These are phyloP conservation scores for Garra rufa DNA, from an alignment of 2,113 vertebrate genomes.

Conservation along the genomic window DNA sequence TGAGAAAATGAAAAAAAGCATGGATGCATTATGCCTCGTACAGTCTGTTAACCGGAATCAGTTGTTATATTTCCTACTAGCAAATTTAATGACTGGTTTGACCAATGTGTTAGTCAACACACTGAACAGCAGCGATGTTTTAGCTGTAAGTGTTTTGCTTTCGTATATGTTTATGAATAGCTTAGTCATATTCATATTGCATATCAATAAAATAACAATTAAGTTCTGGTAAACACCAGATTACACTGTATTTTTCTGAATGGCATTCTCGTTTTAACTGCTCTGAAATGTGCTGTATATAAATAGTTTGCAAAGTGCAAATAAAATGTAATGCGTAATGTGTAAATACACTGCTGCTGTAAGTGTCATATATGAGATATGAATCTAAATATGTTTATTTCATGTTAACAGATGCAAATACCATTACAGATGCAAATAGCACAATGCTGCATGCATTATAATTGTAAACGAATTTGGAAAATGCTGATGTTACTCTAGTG, in stretches of 20 bases:
- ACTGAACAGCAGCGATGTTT: slow-evolving; percentile 71
- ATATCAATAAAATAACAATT: slow-evolving; percentile 80
- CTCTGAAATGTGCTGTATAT: background rate
- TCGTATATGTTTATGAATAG: slow-evolving; percentile 90
- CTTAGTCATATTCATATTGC: slow-evolving; percentile 78
- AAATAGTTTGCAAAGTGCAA: background rate
- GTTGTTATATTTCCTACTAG: slow-evolving; percentile 88
- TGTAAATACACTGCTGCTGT: background rate
- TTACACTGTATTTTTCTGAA: background rate
- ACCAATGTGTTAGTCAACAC: slow-evolving; percentile 88
- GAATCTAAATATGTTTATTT: background rate
- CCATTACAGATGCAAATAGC: too few species aligned
- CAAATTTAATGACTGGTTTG: slow-evolving; percentile 89
- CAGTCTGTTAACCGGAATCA: slow-evolving; percentile 92
- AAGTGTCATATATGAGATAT: background rate
- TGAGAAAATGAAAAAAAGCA: slow-evolving; percentile 20
- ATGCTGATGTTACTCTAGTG: too few species aligned
- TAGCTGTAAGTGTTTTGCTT: slow-evolving; percentile 79
- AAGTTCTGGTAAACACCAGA: slow-evolving; percentile 84
- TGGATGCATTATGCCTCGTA: slow-evolving; percentile 78
- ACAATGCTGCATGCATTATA: background rate
- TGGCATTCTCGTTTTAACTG: background rate
- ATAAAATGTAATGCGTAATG: background rate
- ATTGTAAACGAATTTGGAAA: background rate
- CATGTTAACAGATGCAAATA: background rate